Evolutionary conservation across 35 echinoderm and acorn worm species (phyloP), one percentile per base, ranked within the genome.

Genomic region (Stichopus chloronotus): DNA sequence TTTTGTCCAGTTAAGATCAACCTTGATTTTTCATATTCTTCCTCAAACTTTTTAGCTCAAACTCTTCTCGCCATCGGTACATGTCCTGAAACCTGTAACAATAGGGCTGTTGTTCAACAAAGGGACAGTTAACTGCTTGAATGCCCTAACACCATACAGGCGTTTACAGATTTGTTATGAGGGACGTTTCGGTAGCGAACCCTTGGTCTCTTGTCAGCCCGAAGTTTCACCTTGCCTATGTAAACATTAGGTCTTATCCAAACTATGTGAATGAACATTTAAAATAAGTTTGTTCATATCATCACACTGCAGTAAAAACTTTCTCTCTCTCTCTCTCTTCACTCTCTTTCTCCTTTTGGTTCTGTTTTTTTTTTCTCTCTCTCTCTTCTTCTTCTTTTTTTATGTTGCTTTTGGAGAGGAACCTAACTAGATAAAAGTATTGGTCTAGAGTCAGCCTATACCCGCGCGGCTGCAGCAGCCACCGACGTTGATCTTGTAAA

Each of bases 1-100:
- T 30, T 81, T 30, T 23, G 22, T 43, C 30, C 30, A 14, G 20
- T 21, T 14, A 83, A 71, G 19, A 89, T 89, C 52, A 89, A 89
- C 87, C 87, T 89, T 89, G 87, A 89, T 89, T 89, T 72, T 89
- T 89, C 61, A 58, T 85, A 21, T 85, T 85, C 56, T 83, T 85
- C 21, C 82, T 85, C 65, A 72, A 89, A 71, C 87, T 89, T 89
- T 72, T 89, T 89, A 89, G 59, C 57, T 89, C 87, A 61, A 55
- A 13, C 6, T 69, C 12, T 72, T 57, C 43, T 83, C 52, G 24
- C 25, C 4, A 57, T 55, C 17, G 5, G 52, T 72, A 21, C 52
- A 89, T 71, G 30, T 58, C 43, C 59, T 54, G 14, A 55, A 72
- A 53, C 52, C 65, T 89, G 43, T 23, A 72, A 89, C 87, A 89